Evolutionary conservation across 2,113 vertebrate species (phyloP).

Genomic region (Scophthalmus maximus): DNA sequence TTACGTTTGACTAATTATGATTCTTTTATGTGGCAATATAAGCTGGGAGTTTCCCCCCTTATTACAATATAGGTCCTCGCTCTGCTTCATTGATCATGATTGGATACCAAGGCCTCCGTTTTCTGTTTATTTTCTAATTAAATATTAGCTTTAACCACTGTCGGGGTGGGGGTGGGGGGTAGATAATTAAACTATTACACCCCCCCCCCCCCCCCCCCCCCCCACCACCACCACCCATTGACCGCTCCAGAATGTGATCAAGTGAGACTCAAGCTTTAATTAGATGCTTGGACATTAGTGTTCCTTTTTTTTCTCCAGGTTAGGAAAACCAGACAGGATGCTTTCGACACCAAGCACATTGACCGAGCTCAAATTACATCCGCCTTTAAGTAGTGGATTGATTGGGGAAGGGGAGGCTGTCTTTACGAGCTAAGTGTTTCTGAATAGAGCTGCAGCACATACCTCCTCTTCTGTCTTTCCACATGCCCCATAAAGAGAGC

Average conservation of each 20-base stretch:
- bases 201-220: constrained; percentile 16
- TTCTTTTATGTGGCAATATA: constrained; percentile 79
- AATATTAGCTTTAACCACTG: constrained; percentile 82
- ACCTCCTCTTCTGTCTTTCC: constrained; percentile 61
- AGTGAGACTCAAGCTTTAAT: constrained; percentile 80
- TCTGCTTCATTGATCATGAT: constrained; percentile 77
- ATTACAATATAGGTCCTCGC: constrained; percentile 67
- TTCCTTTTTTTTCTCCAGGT: constrained; percentile 48
- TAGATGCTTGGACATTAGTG: constrained; percentile 77
- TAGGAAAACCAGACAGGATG: constrained; percentile 76
- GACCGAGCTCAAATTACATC: constrained; percentile 79
- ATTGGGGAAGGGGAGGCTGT: constrained; percentile 74
- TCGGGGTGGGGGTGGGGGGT: background rate
- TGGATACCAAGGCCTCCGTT: constrained; percentile 72
- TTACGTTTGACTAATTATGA: constrained; percentile 83
- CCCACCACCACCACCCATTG: constrained; percentile 54
- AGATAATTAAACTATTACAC: constrained; percentile 77
- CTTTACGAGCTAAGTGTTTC: constrained; percentile 79
- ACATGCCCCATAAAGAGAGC: constrained; percentile 67
- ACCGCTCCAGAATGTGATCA: constrained; percentile 80
- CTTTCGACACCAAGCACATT: constrained; percentile 77
- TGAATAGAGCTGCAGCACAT: constrained; percentile 71
- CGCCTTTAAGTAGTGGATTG: constrained; percentile 79
- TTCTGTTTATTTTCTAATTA: constrained; percentile 84
- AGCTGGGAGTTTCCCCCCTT: constrained; percentile 70